Base-by-base conservation (phyloP, 2,113 vertebrate species). In the Callopanchax toddi region DNA sequence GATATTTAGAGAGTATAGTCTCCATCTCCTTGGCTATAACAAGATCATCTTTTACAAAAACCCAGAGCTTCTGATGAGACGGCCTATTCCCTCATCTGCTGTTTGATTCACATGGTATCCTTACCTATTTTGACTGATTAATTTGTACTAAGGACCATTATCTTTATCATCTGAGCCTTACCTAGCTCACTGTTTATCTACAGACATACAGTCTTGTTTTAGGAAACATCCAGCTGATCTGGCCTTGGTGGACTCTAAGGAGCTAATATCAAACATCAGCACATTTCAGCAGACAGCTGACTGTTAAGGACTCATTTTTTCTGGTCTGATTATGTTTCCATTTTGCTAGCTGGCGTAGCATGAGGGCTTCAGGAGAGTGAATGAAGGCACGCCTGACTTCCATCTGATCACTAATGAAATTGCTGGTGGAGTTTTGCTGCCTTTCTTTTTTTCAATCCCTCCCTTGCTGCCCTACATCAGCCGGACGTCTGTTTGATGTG, bases 401-500 rank as follows among this genome's bases (percentile, higher is more conserved):
- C 85, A 74, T 86, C 74, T 83, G 74, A 72, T 79, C 79, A 52
- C 78, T 84, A 91, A 90, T 87, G 74, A 89, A 88, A 89, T 91
- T 87, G 76, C 80, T 3, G 70, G 74, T 85, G 87, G 85, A 87
- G 84, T 85, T 83, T 87, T 70, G 85, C 50, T 67, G 39, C 32
- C 51, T 46, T 56, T 37, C 50, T 57, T 37, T n/a, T n/a, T n/a
- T 58, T 43, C 49, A 5, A 12, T 36, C 37, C 6, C 18, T 29
- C 57, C 11, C 20, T n/a, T n/a, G n/a, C n/a, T 8, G n/a, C 70
- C 67, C 43, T 57, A 60, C 60, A 55, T 63, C 73, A 72, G 72
- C 83, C 73, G 59, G 76, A 89, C 71, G 71, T 84, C 70, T 78
- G 67, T 78, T 78, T 72, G 83, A 84, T 60, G 80, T 49, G 73